These are phyloP conservation scores for Oreotragus oreotragus DNA, from an alignment of 2,113 vertebrate genomes.

Conservation along the genomic window DNA sequence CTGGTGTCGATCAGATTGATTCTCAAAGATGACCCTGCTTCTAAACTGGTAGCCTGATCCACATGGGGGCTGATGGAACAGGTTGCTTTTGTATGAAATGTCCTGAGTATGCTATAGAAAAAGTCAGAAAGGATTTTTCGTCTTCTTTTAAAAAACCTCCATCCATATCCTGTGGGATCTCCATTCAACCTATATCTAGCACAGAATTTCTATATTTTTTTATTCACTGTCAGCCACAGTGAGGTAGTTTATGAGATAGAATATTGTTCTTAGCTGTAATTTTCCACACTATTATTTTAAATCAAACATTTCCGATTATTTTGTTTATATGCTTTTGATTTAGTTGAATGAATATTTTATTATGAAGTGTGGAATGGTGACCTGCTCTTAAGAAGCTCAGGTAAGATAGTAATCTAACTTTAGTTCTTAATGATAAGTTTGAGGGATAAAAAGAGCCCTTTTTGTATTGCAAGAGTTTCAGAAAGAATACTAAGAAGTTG, in stretches of 20 bases:
- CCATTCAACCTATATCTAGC: background rate
- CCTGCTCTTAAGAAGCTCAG: background rate
- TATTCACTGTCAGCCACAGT: background rate
- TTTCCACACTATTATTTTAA: background rate
- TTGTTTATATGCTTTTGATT: background rate
- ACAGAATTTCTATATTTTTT: background rate
- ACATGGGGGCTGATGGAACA: background rate
- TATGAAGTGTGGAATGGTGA: background rate
- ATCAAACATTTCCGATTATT: background rate
- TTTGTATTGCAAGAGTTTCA: background rate
- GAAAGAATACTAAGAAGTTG: constrained; percentile 21
- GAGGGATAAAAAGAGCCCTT: background rate
- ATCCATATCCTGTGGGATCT: background rate
- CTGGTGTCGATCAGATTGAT: background rate
- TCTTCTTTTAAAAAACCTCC: background rate
- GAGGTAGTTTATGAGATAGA: background rate
- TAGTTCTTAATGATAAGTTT: background rate
- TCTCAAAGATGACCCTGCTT: background rate
- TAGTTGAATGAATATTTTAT: constrained; percentile 23
- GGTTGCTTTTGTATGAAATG: background rate
- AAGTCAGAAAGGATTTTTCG: background rate
- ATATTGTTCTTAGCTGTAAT: background rate
- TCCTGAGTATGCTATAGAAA: background rate
- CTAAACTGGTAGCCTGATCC: background rate
- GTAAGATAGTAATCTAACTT: background rate